Conservation (phyloP, 2,113 vertebrate genomes). For the Psettodes erumei region DNA sequence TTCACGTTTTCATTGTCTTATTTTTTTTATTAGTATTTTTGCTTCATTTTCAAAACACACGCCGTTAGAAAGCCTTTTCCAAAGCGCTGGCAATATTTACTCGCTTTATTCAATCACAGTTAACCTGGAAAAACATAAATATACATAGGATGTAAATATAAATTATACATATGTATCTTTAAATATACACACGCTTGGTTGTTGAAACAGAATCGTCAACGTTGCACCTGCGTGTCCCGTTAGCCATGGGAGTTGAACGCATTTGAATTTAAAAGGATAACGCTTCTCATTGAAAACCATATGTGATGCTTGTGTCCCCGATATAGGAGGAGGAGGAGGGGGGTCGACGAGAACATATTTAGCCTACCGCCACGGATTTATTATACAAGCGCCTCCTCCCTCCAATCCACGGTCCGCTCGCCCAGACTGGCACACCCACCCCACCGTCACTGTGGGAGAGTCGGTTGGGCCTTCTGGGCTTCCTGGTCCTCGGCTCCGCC, state of each 20-base stretch:
- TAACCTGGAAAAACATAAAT: no score
- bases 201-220: no score
- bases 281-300: neutral
- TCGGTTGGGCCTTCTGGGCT: slow-evolving; percentile 79
- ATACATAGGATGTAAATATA: no score
- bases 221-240: no score
- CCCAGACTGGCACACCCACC: slow-evolving; percentile 75
- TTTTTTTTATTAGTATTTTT: no score
- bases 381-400: slow-evolving; percentile 67
- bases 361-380: slow-evolving; percentile 50
- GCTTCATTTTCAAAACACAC: no score
- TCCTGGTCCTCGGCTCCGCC: slow-evolving; percentile 84
- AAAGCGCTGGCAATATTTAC: no score
- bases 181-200: no score
- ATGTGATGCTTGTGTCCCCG: slow-evolving; percentile 12
- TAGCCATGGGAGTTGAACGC: no score
- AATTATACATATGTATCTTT: no score
- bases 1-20: neutral
- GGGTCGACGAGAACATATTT: slow-evolving; percentile 5
- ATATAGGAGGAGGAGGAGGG: accelerated
- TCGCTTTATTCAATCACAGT: no score
- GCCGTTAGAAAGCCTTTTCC: no score
- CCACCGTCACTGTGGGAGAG: slow-evolving; percentile 74
- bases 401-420: slow-evolving; percentile 74
- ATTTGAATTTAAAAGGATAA: neutral